A percentile compares a stretch with the other conserved stretches of the same genome.
Conservation (phyloP, 2,888 invertebrate genomes). For the Mesodorylaimus sp. region DNA sequence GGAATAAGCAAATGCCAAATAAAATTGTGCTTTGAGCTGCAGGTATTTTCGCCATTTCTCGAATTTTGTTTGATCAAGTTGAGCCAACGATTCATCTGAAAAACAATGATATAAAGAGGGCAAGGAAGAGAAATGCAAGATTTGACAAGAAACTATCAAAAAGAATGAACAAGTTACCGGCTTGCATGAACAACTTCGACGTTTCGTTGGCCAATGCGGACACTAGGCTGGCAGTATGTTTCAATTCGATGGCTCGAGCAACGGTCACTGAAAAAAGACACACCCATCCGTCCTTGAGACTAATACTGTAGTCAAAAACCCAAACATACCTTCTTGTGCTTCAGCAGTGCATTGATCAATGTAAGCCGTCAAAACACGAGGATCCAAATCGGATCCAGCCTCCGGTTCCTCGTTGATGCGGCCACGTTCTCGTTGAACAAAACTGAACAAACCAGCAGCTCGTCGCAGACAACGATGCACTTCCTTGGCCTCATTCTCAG, state of each 20-base stretch:
- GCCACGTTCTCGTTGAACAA: conserved; percentile 31
- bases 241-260: conserved; percentile 46
- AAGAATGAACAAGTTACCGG: conserved; percentile 29
- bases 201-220: conserved; percentile 46
- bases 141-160: no score
- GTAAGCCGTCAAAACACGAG: conserved; percentile 42
- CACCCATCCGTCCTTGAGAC: conserved; percentile 23
- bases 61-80: conserved; percentile 37
- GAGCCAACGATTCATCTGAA: conserved; percentile 38
- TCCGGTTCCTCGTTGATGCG: conserved; percentile 24
- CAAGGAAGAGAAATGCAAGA: background rate
- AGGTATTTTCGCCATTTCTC: conserved; percentile 45
- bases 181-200: conserved; percentile 41
- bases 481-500: conserved; percentile 46
- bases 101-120: conserved; percentile 9
- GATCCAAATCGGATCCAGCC: conserved; percentile 41
- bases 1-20: conserved; percentile 44
- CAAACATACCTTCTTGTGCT: conserved; percentile 42
- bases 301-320: conserved; percentile 35
- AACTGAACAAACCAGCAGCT: conserved; percentile 44
- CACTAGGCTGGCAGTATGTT: conserved; percentile 42
- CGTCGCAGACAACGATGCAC: conserved; percentile 43
- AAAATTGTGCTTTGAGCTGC: conserved; percentile 43
- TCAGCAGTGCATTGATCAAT: conserved; percentile 46
- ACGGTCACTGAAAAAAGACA: conserved; percentile 38